These are phyloP conservation scores for Meghimatium bilineatum DNA, from an alignment of 2,888 invertebrate genomes.

Conservation along the genomic window DNA sequence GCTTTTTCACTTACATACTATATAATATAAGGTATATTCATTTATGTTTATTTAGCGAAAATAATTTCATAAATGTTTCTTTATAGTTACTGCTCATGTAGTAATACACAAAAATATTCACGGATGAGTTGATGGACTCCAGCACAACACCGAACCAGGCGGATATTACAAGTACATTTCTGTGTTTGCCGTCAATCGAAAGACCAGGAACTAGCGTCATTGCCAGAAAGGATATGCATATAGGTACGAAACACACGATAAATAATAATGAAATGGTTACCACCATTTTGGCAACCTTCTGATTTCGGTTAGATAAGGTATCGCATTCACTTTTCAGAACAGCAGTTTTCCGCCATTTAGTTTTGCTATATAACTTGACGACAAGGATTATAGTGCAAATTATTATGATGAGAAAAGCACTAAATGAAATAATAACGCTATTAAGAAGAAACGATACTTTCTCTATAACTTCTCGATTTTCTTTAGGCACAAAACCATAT, in stretches of 20 bases:
- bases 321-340: neutral
- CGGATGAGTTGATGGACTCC: slow-evolving; percentile 28
- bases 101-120: slow-evolving; percentile 26
- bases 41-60: too few species aligned
- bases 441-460: too few species aligned
- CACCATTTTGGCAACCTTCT: neutral
- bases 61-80: neutral
- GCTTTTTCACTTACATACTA: too few species aligned
- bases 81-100: slow-evolving; percentile 13
- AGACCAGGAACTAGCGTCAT: slow-evolving; percentile 1
- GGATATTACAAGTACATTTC: neutral
- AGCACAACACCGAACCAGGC: neutral
- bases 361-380: too few species aligned
- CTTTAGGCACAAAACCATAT: too few species aligned
- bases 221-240: neutral
- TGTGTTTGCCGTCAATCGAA: neutral
- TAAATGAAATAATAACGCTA: too few species aligned
- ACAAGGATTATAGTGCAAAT: too few species aligned
- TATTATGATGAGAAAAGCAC: too few species aligned
- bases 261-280: neutral
- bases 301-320: neutral
- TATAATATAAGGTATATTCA: too few species aligned
- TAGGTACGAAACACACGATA: neutral
- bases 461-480: too few species aligned
- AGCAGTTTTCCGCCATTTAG: neutral